Evolutionary conservation across 2,797 vertebrate species (phyloP), one percentile per base, ranked within the genome.

Genomic region (Nasua narica): DNA sequence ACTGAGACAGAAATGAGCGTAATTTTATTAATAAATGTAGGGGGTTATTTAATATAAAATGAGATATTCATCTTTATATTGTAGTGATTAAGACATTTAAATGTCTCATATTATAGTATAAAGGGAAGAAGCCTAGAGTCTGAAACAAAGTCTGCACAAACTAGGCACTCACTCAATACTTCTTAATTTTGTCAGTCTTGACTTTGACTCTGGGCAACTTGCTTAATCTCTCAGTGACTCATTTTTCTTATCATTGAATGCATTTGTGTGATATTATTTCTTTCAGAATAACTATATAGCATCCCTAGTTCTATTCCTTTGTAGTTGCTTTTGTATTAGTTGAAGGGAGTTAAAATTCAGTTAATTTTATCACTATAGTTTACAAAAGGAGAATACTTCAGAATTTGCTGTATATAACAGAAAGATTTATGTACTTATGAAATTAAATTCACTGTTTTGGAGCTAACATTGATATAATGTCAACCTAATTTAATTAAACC

Each of bases 371-470:
- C 52, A n/a, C 52, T 77, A 25, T 19, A 70, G 29, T 96, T 96
- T 95, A 54, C 88, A 58, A 93, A 1, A 91, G 18, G 48, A 1
- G 0, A 67, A 32, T 14, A 15, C 79, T 32, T 97, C 88, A 13
- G 19, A 74, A 95, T 67, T 43, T 13, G 89, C 67, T 95, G 23
- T 77, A 50, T 88, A 50, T 81, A 84, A 62, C 37, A 15, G 32
- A 90, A 40, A 96, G 56, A 87, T 92, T 92, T 93, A 70, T 91
- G 21, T 86, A n/a, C 76, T 87, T 94, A 76, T 50, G 81, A 96
- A 98, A 95, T 89, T 62, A 92, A 94, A 87, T 29, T 27, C 90
- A 58, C 52, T 95, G 5, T 92, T 79, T 97, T 94, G 77, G 40
- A 96, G 6, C 69, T 95, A 54, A 52, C 23, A 29, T 48, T 94